Conservation (phyloP, 2,113 vertebrate genomes). For the Terrapene triunguis region DNA sequence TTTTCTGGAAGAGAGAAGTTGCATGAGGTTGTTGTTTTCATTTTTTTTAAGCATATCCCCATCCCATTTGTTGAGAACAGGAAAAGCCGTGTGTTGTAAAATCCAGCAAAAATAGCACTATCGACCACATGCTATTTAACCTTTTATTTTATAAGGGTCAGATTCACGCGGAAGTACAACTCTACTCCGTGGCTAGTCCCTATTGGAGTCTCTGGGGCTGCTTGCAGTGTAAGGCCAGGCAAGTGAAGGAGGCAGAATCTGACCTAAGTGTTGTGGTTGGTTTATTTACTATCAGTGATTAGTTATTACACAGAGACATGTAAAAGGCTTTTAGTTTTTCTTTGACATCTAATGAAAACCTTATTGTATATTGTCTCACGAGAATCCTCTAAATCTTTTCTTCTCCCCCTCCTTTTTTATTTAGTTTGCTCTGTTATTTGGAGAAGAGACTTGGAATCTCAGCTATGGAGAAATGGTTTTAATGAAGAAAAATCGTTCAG, state of each 20-base stretch:
- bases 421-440: slow-evolving; percentile 63
- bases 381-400: background rate
- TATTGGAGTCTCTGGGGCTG: background rate
- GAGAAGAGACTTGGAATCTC: slow-evolving; percentile 65
- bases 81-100: background rate
- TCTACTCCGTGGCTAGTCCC: background rate
- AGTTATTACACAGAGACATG: background rate
- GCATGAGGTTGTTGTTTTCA: background rate
- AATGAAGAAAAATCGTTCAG: slow-evolving; percentile 71
- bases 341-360: background rate
- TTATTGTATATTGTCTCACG: background rate
- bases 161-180: background rate
- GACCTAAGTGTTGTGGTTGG: background rate
- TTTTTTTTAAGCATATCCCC: background rate
- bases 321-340: background rate
- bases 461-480: slow-evolving; percentile 71
- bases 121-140: background rate
- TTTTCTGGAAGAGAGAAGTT: slow-evolving; percentile 9
- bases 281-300: background rate
- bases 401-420: background rate
- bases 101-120: background rate
- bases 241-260: background rate
- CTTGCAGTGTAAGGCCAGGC: background rate
- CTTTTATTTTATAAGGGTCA: background rate
- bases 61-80: background rate